These are phyloP conservation scores for Parascotia fuliginaria DNA, from an alignment of 2,888 invertebrate genomes.

Conservation along the genomic window DNA sequence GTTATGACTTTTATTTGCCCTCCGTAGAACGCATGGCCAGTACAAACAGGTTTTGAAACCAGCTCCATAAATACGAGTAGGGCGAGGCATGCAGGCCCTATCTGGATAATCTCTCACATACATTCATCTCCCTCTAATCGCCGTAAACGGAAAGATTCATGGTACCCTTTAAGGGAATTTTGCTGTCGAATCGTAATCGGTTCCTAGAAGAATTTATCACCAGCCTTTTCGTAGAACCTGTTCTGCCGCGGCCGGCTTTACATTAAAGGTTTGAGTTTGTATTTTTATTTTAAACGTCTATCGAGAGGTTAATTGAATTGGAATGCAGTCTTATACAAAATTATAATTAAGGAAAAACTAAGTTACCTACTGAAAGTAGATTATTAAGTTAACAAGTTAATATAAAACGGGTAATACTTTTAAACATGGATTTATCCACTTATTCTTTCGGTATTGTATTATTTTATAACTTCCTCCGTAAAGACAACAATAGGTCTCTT, in stretches of 20 bases:
- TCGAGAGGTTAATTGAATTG: conserved; percentile 47
- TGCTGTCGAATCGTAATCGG: conserved; percentile 73
- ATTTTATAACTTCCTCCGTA: conserved; percentile 14
- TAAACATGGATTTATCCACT: conserved; percentile 7
- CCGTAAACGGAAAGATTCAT: conserved; percentile 71
- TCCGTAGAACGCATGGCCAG: conserved; percentile 56
- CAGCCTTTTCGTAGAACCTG: conserved; percentile 64
- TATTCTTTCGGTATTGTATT: conserved; percentile 10
- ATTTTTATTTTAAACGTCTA: conserved; percentile 45
- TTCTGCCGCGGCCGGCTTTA: conserved; percentile 45
- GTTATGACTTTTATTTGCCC: conserved; percentile 79
- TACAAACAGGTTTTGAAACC: conserved; percentile 60
- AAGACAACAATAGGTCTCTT: conserved; percentile 1
- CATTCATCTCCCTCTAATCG: conserved; percentile 75
- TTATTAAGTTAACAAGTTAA: too few relatives aligned
- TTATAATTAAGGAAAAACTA: conserved; percentile 20
- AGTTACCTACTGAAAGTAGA: too few relatives aligned
- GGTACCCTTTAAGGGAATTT: conserved; percentile 71
- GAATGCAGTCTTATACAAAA: conserved; percentile 41
- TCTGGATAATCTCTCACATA: conserved; percentile 68
- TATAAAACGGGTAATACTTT: too few relatives aligned
- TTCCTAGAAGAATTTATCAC: conserved; percentile 76
- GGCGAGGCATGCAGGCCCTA: conserved; percentile 60
- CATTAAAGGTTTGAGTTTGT: conserved; percentile 41
- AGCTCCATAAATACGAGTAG: conserved; percentile 62